Evolutionary conservation across 2,797 vertebrate genomes (phyloP).

Genomic region (Selene dorsalis): DNA sequence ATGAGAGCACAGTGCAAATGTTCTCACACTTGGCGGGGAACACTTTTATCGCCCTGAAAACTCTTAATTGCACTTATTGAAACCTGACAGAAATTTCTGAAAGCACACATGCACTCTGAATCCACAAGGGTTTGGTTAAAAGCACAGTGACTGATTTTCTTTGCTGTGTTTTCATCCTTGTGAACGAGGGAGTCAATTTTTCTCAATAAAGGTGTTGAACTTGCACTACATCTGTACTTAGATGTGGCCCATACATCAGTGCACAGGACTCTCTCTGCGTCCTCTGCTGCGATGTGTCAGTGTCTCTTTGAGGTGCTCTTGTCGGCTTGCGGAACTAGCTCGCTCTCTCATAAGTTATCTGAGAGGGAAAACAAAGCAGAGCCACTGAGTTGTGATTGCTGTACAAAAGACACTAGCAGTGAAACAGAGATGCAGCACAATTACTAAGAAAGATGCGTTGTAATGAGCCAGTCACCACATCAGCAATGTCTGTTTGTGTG

Average conservation of each 20-base stretch:
- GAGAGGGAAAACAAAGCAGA: too few species aligned
- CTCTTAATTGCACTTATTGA: constrained; percentile 28
- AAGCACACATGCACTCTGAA: constrained; percentile 5
- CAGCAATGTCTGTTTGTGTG: constrained; percentile 16
- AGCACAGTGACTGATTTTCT: constrained; percentile 25
- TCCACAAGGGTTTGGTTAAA: constrained; percentile 24
- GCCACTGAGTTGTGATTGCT: constrained; percentile 9
- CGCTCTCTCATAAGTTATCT: background rate
- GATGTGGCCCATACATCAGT: background rate
- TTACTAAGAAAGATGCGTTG: constrained; percentile 20
- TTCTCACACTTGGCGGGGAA: background rate
- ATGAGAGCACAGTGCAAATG: constrained; percentile 22
- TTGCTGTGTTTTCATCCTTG: constrained; percentile 30
- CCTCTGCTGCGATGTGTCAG: background rate
- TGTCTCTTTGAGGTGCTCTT: constrained; percentile 14
- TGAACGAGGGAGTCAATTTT: constrained; percentile 19
- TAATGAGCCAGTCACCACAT: constrained; percentile 31
- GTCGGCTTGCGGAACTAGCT: constrained; percentile 12
- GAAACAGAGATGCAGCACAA: constrained; percentile 24
- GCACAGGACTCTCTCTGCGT: constrained; percentile 11
- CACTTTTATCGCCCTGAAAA: constrained; percentile 25
- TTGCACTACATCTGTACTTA: background rate
- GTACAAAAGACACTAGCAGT: constrained; percentile 19
- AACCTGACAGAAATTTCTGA: constrained; percentile 29
- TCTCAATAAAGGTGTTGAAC: constrained; percentile 36